Conservation (phyloP, 2,888 invertebrate genomes). For the Mythimna vitellina region DNA sequence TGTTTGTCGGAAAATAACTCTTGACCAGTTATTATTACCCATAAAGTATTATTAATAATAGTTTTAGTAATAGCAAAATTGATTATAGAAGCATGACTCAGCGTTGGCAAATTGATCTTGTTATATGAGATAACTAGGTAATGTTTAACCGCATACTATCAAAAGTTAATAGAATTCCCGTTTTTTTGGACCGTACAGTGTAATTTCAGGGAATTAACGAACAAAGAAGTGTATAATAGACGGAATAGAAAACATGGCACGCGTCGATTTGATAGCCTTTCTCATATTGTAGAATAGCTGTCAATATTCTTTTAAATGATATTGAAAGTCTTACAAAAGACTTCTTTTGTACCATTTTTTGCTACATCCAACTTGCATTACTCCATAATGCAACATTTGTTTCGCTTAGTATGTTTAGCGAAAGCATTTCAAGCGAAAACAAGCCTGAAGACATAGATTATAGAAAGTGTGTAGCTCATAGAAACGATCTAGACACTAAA, state of each 20-base stretch:
- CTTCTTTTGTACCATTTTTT: conserved; percentile 32
- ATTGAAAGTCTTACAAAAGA: neutral
- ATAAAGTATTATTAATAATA: conserved; percentile 47
- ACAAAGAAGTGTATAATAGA: conserved; percentile 26
- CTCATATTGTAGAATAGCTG: neutral
- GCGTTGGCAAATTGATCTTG: conserved; percentile 43
- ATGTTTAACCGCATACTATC: conserved; percentile 10
- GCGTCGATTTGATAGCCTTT: conserved; percentile 1
- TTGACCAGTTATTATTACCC: conserved; percentile 25
- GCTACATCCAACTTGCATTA: conserved; percentile 15
- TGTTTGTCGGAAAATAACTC: conserved; percentile 29
- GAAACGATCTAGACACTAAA: conserved; percentile 45
- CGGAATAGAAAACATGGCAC: conserved; percentile 22
- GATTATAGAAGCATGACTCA: conserved; percentile 52
- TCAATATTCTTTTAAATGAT: conserved; percentile 1
- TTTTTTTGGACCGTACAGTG: conserved; percentile 27
- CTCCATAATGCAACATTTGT: conserved; percentile 30
- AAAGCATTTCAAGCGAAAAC: conserved; percentile 52
- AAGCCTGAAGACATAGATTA: conserved; percentile 58
- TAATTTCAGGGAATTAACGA: conserved; percentile 33
- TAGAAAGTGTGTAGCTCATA: conserved; percentile 50
- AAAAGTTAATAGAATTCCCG: conserved; percentile 22
- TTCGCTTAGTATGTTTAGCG: conserved; percentile 41
- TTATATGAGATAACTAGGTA: conserved; percentile 32
- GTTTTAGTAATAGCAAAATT: conserved; percentile 40